Evolutionary conservation across 2,888 invertebrate species (phyloP).

Genomic region (Cecidostiba fungosa): DNA sequence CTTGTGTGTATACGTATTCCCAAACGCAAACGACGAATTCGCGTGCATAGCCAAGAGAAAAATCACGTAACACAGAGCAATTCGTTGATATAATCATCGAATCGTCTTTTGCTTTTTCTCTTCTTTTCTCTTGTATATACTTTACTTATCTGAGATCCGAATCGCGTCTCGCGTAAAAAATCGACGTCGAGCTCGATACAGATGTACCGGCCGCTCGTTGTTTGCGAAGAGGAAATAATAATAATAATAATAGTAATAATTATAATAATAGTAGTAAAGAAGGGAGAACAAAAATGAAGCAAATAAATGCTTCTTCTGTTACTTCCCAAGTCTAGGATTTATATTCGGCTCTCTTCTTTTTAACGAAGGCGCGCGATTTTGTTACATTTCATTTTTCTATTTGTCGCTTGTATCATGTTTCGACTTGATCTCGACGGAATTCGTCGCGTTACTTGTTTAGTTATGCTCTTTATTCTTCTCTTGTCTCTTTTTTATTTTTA

Average conservation of each 20-base stretch:
- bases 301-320: conserved; percentile 37
- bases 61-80: conserved; percentile 53
- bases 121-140: conserved; percentile 54
- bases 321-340: conserved; percentile 51
- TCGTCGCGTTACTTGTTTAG: conserved; percentile 50
- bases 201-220: conserved; percentile 56
- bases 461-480: conserved; percentile 47
- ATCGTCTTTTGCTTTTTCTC: conserved; percentile 52
- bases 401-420: conserved; percentile 50
- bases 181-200: conserved; percentile 49
- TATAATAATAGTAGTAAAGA: conserved; percentile 56
- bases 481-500: conserved; percentile 65
- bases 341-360: conserved; percentile 38
- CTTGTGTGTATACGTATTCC: conserved; percentile 39
- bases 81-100: conserved; percentile 48
- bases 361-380: conserved; percentile 56
- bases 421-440: conserved; percentile 47
- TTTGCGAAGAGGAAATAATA: conserved; percentile 60
- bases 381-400: conserved; percentile 38
- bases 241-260: conserved; percentile 57
- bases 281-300: conserved; percentile 50
- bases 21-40: conserved; percentile 58
- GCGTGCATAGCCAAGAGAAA: conserved; percentile 36
- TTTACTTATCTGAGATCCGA: conserved; percentile 55
- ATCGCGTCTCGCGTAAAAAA: conserved; percentile 53